A percentile compares a stretch with the other conserved stretches of the same genome.
Evolutionary conservation across 2,888 invertebrate species (phyloP).

Genomic region (Acrobasis consociella): DNA sequence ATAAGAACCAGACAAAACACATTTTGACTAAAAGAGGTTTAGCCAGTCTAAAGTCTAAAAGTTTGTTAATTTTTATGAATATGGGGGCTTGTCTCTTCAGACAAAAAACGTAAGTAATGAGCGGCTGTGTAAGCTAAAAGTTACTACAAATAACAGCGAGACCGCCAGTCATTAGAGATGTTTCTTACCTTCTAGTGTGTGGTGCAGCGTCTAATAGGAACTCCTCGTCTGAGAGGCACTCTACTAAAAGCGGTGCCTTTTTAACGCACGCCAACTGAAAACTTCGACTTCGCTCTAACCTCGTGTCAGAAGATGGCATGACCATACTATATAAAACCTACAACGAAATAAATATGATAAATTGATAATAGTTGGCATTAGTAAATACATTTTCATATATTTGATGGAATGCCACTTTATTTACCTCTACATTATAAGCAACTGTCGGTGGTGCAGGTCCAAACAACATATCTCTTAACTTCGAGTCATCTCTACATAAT

Average conservation of each 20-base stretch:
- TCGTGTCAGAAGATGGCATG: conserved; percentile 94
- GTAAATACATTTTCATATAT: no score
- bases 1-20: no score
- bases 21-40: no score
- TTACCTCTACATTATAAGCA: conserved; percentile 75
- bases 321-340: conserved; percentile 93
- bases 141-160: no score
- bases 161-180: no score
- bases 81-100: no score
- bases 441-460: conserved; percentile 76
- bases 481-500: conserved; percentile 67
- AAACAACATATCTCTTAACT: conserved; percentile 72
- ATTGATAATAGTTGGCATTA: no score
- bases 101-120: no score
- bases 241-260: conserved; percentile 76
- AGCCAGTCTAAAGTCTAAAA: no score
- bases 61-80: no score
- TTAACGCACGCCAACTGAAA: conserved; percentile 84
- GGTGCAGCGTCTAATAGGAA: conserved; percentile 75
- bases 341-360: conserved; percentile 6
- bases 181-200: conserved; percentile 69
- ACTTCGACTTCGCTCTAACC: conserved; percentile 85
- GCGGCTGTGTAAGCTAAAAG: no score
- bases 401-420: neutral
- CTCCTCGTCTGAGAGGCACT: conserved; percentile 74